phyloP scores from a whole-genome alignment of 1,140 invertebrate species.

The Spodoptera frugiperda region DNA sequence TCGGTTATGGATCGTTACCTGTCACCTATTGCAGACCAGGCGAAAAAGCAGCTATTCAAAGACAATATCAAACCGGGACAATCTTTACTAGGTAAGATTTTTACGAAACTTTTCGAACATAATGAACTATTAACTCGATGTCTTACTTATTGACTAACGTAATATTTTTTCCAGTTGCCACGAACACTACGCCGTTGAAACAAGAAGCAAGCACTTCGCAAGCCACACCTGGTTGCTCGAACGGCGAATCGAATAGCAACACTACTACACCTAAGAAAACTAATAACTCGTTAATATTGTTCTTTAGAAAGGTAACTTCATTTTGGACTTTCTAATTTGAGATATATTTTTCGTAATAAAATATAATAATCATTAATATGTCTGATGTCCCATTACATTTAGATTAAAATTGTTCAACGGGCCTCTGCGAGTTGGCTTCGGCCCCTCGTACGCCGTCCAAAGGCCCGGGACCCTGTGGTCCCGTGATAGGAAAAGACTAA shows the following conservation, averaged over 20 bases:
- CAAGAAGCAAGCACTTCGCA: slow-evolving; percentile 52
- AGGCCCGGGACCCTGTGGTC: no score
- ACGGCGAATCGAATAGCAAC: slow-evolving; percentile 62
- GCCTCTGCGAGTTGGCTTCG: no score
- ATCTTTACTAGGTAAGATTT: slow-evolving; percentile 82
- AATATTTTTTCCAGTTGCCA: slow-evolving; percentile 48
- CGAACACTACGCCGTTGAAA: slow-evolving; percentile 60
- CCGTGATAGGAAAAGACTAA: no score
- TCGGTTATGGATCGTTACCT: slow-evolving; percentile 87
- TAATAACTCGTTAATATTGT: slow-evolving; percentile 88
- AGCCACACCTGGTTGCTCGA: slow-evolving; percentile 51
- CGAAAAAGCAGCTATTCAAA: slow-evolving; percentile 87
- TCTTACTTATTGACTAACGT: background rate
- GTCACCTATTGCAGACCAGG: slow-evolving; percentile 81
- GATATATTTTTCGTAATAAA: no score
- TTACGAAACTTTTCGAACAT: background rate
- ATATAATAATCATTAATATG: no score
- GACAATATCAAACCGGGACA: slow-evolving; percentile 87
- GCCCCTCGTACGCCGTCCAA: no score
- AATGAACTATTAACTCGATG: background rate
- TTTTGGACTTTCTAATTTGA: background rate
- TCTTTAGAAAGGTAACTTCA: slow-evolving; percentile 90
- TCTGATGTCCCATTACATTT: no score
- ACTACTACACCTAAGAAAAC: slow-evolving; percentile 70
- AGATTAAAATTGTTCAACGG: no score